Percentiles rank a stretch among this genome's conserved stretches.
Evolutionary conservation across 2,888 invertebrate species (phyloP).

Genomic region (Diplazon laetatorius): DNA sequence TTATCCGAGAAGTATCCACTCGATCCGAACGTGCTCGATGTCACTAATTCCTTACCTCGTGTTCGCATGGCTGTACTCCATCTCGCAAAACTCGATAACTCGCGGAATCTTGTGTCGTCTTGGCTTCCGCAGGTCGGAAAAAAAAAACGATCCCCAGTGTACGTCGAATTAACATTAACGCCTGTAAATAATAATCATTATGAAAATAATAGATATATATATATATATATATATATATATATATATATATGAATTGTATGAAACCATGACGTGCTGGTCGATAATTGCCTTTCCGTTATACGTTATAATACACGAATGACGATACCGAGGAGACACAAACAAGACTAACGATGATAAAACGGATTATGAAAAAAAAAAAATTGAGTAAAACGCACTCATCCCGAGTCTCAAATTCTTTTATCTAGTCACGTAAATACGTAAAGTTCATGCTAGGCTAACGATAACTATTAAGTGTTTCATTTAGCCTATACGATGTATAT

Average conservation of each 20-base stretch:
- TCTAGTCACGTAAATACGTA: constrained; percentile 71
- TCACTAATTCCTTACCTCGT: constrained; percentile 28
- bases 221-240: constrained; percentile 12
- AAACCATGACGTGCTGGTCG: constrained; percentile 55
- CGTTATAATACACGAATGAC: constrained; percentile 46
- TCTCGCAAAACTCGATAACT: neutral
- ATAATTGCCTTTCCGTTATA: constrained; percentile 60
- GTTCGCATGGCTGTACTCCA: constrained; percentile 1
- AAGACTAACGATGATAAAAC: constrained; percentile 11
- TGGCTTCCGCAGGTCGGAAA: constrained; percentile 51
- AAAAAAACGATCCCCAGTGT: constrained; percentile 32
- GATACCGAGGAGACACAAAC: constrained; percentile 33
- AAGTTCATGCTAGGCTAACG: constrained; percentile 76
- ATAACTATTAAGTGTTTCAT: constrained; percentile 78
- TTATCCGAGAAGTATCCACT: constrained; percentile 31
- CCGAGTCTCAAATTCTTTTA: constrained; percentile 68
- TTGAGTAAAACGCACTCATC: constrained; percentile 41
- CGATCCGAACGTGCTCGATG: constrained; percentile 29
- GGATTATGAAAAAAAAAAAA: constrained; percentile 12
- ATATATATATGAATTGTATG: constrained; percentile 38
- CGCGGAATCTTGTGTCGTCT: constrained; percentile 34
- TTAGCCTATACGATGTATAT: constrained; percentile 79
- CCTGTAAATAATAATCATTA: constrained; percentile 57
- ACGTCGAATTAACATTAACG: constrained; percentile 28
- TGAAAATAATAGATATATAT: constrained; percentile 40